phyloP scores from a whole-genome alignment of 1,140 invertebrate genomes.

The Colletes gigas region DNA sequence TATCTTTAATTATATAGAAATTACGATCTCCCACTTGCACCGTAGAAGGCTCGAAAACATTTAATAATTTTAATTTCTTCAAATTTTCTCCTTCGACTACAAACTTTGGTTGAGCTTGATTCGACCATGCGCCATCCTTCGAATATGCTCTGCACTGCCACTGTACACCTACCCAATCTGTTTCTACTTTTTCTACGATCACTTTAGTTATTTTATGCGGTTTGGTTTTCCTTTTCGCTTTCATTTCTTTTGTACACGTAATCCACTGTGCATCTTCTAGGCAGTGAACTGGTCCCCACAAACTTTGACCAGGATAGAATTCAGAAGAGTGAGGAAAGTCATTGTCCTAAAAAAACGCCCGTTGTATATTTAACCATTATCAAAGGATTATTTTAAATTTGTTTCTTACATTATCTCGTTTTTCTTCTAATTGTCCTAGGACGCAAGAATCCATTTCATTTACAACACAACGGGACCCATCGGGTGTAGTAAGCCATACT shows the following conservation, averaged over 20 bases:
- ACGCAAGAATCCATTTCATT: conserved; percentile 85
- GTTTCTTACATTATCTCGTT: conserved; percentile 81
- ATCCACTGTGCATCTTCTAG: conserved; percentile 90
- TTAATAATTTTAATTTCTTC: conserved; percentile 88
- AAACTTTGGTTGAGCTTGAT: conserved; percentile 86
- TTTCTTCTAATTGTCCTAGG: conserved; percentile 84
- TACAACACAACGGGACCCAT: conserved; percentile 85
- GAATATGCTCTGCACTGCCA: conserved; percentile 91
- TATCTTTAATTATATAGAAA: conserved; percentile 84
- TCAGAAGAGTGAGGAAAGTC: conserved; percentile 84
- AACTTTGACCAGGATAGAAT: conserved; percentile 89
- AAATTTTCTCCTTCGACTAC: conserved; percentile 89
- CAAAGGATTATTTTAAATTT: conserved; percentile 1
- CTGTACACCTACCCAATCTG: conserved; percentile 86
- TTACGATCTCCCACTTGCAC: conserved; percentile 93
- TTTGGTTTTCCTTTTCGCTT: conserved; percentile 84
- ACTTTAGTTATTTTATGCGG: conserved; percentile 81
- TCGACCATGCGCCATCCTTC: conserved; percentile 82
- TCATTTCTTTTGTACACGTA: conserved; percentile 88
- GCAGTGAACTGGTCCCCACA: conserved; percentile 86
- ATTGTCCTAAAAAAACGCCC: conserved; percentile 79
- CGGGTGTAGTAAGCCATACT: conserved; percentile 84
- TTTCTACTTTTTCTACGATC: conserved; percentile 85
- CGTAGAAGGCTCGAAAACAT: conserved; percentile 94
- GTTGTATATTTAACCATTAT: neutral